phyloP scores from a whole-genome alignment of 2,888 invertebrate species.

The Drepanosiphum platanoidis region DNA sequence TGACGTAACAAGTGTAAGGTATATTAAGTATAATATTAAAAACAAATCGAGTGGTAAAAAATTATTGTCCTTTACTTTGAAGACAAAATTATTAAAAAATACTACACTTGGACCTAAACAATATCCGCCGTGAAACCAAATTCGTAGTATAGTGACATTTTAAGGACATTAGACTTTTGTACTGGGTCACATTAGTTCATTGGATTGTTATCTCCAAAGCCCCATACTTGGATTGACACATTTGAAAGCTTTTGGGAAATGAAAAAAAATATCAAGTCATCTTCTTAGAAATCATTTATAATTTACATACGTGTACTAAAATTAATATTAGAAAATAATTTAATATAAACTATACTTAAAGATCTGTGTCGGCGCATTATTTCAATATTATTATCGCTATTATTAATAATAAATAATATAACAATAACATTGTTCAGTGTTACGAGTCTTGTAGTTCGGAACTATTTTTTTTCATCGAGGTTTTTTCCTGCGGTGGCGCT shows the following conservation, averaged over 20 bases:
- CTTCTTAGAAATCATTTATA: conserved; percentile 38
- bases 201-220: too few species aligned
- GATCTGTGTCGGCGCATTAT: neutral
- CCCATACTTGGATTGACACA: too few species aligned
- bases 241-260: neutral
- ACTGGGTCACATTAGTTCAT: too few species aligned
- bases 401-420: neutral
- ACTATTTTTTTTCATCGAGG: conserved; percentile 35
- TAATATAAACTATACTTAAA: conserved; percentile 47
- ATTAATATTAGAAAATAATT: conserved; percentile 52
- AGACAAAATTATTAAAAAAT: too few species aligned
- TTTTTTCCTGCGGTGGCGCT: conserved; percentile 65
- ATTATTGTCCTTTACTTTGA: too few species aligned
- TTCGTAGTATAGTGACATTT: too few species aligned
- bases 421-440: conserved; percentile 1
- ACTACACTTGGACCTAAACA: too few species aligned
- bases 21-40: too few species aligned
- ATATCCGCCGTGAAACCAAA: too few species aligned
- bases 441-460: conserved; percentile 59
- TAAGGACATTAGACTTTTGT: too few species aligned
- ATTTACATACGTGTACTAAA: conserved; percentile 32
- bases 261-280: neutral
- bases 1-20: too few species aligned
- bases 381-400: neutral
- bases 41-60: too few species aligned